phyloP scores from a whole-genome alignment of 1,140 invertebrate genomes.

The Helicorthomorpha holstii region DNA sequence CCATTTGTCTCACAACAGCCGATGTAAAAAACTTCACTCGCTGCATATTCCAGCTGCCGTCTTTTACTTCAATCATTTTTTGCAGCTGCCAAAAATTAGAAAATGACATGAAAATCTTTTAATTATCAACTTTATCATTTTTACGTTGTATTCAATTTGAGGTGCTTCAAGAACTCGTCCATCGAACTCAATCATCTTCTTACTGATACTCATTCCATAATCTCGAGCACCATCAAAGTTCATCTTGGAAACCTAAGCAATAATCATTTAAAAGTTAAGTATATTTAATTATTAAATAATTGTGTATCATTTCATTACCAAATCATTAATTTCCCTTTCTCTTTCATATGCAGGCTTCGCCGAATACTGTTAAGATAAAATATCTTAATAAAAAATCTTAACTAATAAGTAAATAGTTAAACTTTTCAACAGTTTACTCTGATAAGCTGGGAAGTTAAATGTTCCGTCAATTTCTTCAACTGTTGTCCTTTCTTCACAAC shows the following conservation, averaged over 20 bases:
- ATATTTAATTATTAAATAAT: no score
- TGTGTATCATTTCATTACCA: no score
- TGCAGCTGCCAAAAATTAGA: no score
- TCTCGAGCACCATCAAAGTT: not conserved
- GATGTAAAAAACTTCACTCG: not conserved
- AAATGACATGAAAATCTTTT: not conserved
- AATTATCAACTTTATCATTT: no score
- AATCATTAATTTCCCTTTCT: not conserved
- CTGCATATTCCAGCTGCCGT: not conserved
- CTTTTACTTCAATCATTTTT: no score
- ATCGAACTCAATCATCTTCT: not conserved
- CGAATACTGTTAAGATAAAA: not conserved
- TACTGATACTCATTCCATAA: slow-evolving; percentile 1
- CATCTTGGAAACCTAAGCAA: no score
- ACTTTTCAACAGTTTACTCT: slow-evolving; percentile 2
- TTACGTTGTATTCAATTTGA: not conserved
- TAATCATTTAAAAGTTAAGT: no score
- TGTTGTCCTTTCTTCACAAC: slow-evolving; percentile 1
- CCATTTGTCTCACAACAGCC: not conserved
- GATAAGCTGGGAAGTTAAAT: not conserved
- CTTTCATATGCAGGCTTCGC: not conserved
- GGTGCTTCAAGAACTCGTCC: slow-evolving; percentile 2
- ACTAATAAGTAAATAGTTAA: not conserved
- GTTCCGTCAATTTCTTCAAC: not conserved
- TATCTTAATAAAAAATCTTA: not conserved